Conservation (phyloP, 2,113 vertebrate species). For the Guaruba guarouba region DNA sequence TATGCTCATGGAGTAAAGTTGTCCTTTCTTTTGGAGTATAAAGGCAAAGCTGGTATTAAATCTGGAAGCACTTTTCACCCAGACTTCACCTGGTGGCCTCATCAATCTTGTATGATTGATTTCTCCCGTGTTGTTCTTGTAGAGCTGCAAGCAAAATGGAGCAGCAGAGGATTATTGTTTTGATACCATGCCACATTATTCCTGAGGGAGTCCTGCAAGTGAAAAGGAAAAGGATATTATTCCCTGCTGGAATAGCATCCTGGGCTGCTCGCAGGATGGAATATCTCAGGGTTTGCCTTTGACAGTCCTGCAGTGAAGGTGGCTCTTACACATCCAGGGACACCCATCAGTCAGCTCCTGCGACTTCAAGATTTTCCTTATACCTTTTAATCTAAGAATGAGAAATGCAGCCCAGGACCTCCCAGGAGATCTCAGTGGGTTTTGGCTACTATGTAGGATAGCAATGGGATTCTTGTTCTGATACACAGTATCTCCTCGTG, state of each 20-base stretch:
- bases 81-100: background rate
- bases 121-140: background rate
- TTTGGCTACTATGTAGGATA: background rate
- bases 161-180: background rate
- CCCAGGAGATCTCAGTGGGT: rapidly evolving
- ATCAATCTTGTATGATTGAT: background rate
- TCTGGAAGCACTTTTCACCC: background rate
- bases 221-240: background rate
- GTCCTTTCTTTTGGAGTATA: background rate
- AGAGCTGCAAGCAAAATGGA: background rate
- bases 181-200: background rate
- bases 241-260: background rate
- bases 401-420: background rate
- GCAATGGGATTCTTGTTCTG: background rate
- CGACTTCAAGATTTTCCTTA: background rate
- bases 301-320: background rate
- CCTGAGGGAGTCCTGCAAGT: background rate
- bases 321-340: background rate
- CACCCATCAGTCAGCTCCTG: background rate
- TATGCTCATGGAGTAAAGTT: background rate
- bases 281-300: background rate
- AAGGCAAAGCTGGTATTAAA: background rate
- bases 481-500: rapidly evolving
- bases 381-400: background rate
- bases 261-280: background rate